Evolutionary conservation across 2,888 invertebrate species (phyloP).

Genomic region (Choristoneura rosaceana): DNA sequence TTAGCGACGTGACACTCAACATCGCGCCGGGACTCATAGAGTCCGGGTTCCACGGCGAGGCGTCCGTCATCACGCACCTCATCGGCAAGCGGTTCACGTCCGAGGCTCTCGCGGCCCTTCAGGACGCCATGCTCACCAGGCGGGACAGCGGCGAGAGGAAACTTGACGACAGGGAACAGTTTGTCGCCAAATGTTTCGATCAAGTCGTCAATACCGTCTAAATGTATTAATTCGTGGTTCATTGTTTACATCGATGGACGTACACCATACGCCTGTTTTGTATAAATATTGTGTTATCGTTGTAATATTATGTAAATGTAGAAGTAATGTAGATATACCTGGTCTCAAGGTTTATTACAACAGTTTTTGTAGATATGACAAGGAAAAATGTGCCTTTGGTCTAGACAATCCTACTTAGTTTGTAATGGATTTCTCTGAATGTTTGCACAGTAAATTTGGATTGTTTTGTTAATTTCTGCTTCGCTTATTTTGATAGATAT

Average conservation of each 20-base stretch:
- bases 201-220: conserved; percentile 86
- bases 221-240: conserved; percentile 39
- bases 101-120: conserved; percentile 86
- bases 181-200: conserved; percentile 87
- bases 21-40: conserved; percentile 87
- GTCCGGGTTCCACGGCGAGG: conserved; percentile 87
- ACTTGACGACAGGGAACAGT: conserved; percentile 85
- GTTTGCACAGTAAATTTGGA: conserved; percentile 31
- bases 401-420: conserved; percentile 31
- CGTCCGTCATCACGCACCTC: conserved; percentile 87
- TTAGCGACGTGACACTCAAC: conserved; percentile 87
- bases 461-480: conserved; percentile 48
- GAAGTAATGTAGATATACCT: conserved; percentile 35
- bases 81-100: conserved; percentile 88
- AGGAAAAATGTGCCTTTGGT: conserved; percentile 30
- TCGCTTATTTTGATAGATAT: conserved; percentile 57
- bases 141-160: conserved; percentile 66
- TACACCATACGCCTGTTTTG: conserved; percentile 18
- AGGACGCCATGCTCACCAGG: conserved; percentile 81
- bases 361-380: conserved; percentile 11
- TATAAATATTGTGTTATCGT: conserved; percentile 30
- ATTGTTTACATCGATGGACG: neutral
- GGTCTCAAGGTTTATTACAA: conserved; percentile 24
- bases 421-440: conserved; percentile 44
- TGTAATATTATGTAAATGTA: conserved; percentile 35